Percentiles rank a stretch among this genome's conserved stretches.
Evolutionary conservation across 2,113 vertebrate genomes (phyloP).

Genomic region (Polypterus senegalus): DNA sequence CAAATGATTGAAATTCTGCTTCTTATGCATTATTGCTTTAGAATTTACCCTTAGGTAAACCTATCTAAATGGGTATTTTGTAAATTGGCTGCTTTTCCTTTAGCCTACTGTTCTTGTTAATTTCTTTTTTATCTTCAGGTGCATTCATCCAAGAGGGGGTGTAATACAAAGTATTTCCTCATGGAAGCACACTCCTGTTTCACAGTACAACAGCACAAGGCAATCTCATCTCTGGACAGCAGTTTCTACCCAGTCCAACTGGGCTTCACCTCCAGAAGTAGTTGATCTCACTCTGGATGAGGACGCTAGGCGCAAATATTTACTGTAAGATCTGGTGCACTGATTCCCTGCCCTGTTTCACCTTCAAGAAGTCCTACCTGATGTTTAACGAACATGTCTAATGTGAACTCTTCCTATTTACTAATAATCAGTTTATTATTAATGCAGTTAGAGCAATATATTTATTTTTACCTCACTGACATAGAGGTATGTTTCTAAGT

Average conservation of each 20-base stretch:
- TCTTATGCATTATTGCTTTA: too few relatives aligned
- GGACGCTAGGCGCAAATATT: conserved; percentile 79
- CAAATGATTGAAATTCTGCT: too few relatives aligned
- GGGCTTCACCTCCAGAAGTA: conserved; percentile 81
- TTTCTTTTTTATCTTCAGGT: conserved; percentile 42
- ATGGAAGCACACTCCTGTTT: conserved; percentile 66
- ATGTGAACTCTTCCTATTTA: conserved; percentile 23
- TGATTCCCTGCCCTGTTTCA: conserved; percentile 39
- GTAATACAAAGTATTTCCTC: conserved; percentile 91
- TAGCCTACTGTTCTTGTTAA: conserved; percentile 13
- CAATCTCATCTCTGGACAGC: conserved; percentile 72
- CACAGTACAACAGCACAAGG: conserved; percentile 52
- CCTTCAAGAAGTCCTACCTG: conserved; percentile 39
- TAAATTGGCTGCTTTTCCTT: conserved; percentile 21
- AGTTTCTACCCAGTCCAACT: conserved; percentile 72
- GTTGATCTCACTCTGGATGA: conserved; percentile 95
- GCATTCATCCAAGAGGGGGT: conserved; percentile 75
- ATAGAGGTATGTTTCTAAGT: conserved; percentile 17
- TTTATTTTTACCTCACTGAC: conserved; percentile 17
- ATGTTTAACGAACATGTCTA: conserved; percentile 31
- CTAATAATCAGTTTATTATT: conserved; percentile 29
- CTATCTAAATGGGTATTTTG: too few relatives aligned
- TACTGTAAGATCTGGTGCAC: conserved; percentile 67
- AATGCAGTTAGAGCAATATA: conserved; percentile 25
- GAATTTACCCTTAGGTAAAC: too few relatives aligned